Evolutionary conservation across 2,797 vertebrate genomes (phyloP), one percentile per base, ranked within the genome.

Genomic region (Nannoperca obscura): DNA sequence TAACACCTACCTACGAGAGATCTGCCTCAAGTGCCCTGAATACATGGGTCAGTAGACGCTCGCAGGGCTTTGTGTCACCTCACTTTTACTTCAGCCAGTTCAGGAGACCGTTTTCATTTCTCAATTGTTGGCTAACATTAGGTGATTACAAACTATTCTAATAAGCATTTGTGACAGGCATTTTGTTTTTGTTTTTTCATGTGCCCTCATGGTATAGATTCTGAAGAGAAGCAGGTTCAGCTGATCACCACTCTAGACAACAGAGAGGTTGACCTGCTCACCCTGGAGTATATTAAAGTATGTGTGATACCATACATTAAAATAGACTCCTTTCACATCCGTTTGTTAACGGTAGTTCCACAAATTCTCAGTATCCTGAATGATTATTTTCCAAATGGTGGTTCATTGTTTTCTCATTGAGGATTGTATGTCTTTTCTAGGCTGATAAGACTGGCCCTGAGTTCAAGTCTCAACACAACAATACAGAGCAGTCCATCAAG

Each of bases 191-290:
- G 27, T 15, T 55, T 78, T 52, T 4, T 64, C 13, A 27, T 42
- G 8, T 82, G 59, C 83, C 9, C 20, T 80, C 2, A 20, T 65
- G 80, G 69, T 92, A 60, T 90, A 99, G 98, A 98, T 94, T 95
- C 95, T 87, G 96, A 98, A 83, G 91, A 94, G 34, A 96, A 96
- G 61, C 96, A 96, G 73, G 94, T 99, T 93, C 96, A 98, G 81
- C 93, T 99, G 78, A 89, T 99, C 91, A 99, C 98, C 76, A 99
- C 98, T 40, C 30, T 98, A 78, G 98, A 99, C 94, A 99, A 99
- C 88, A 93, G 91, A 13, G 96, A 97, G 89, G 96, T 96, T 47
- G 98, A 99, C 90, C 94, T 98, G 55, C 96, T 99, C 52, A 96
- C 93, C 5, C 71, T 99, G 84, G 97, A 99, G 49, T 99, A 98